A percentile compares a stretch with the other conserved stretches of the same genome.
phyloP scores from a whole-genome alignment of 2,797 vertebrate species.

The Semotilus atromaculatus region DNA sequence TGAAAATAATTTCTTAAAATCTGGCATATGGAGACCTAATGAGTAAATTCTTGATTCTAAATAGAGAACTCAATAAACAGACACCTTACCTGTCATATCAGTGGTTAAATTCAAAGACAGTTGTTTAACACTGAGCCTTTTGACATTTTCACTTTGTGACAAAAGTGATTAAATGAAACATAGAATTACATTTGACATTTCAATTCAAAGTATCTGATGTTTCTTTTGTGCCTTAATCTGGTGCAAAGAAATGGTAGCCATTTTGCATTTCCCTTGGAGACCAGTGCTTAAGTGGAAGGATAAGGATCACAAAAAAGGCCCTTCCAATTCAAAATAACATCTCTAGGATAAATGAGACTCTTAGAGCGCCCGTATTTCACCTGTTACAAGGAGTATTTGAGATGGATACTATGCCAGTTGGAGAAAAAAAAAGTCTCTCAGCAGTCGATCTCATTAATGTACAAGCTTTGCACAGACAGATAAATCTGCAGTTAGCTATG shows the following conservation, averaged over 20 bases:
- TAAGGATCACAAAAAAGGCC: constrained; percentile 48
- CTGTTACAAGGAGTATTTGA: constrained; percentile 35
- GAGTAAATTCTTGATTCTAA: neutral
- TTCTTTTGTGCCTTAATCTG: constrained; percentile 50
- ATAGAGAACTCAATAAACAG: neutral
- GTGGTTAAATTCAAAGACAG: neutral
- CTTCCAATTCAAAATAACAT: constrained; percentile 47
- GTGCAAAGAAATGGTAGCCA: constrained; percentile 47
- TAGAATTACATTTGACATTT: constrained; percentile 41
- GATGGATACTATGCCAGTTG: constrained; percentile 38
- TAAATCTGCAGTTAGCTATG: constrained; percentile 54
- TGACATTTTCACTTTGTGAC: constrained; percentile 25
- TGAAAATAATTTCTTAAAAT: neutral
- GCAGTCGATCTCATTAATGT: constrained; percentile 33
- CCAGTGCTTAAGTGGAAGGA: constrained; percentile 41
- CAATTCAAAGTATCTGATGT: constrained; percentile 30
- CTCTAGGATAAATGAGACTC: constrained; percentile 39
- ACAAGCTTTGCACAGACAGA: constrained; percentile 40
- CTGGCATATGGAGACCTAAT: neutral
- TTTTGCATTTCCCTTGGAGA: constrained; percentile 47
- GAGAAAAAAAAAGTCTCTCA: constrained; percentile 36
- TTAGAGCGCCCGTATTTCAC: constrained; percentile 29
- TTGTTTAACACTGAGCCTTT: constrained; percentile 16
- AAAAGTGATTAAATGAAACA: constrained; percentile 33
- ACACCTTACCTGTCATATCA: neutral